Base-by-base conservation (phyloP, 2,888 invertebrate species). In the Drosophila mimetica region DNA sequence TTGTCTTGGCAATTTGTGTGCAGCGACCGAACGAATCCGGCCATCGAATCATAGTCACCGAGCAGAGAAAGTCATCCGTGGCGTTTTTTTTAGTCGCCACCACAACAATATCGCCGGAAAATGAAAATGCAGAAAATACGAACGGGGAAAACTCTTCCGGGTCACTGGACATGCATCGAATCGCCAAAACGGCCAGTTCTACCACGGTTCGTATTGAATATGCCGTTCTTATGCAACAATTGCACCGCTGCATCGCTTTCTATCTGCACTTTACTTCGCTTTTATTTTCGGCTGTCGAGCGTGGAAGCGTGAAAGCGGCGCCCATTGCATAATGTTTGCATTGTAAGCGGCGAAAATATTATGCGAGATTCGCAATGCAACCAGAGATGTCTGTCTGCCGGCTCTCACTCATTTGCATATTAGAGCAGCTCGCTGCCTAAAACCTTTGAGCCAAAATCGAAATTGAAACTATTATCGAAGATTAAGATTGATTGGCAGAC, bases 1-100 rank as follows among this genome's bases (percentile, higher is more conserved):
- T 90, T 75, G 77, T 78, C 48, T 85, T 83, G 63, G 89, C 86
- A 70, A 88, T 89, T 74, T 79, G 75, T 65, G 76, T 79, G 70
- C 73, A 83, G 39, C 75, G 74, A 47, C 50, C 69, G 13, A 47
- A 44, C 28, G 50, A 66, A 51, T 69, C 71, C 5, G 28, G 2
- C 42, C 78, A 79, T 32, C 55, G 51, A 41, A 46, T 79, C 44
- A 74, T 70, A 42, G 51, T 69, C 32, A 61, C 60, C 9, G 14
- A 13, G n/a, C 47, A 77, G 69, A 67, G 77, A 76, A 74, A 77
- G 55, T 55, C 20, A 44, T 14, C 44, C 28, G 44, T 16, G 18
- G 61, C 72, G 11, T 48, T 76, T 25, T 79, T 83, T 61, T 63
- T 89, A 52, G 76, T 82, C 59, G 82, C 64, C 16, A 82, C 88